These are phyloP conservation scores for Chunga burmeisteri DNA, from an alignment of 2,113 vertebrate genomes.

Conservation along the genomic window DNA sequence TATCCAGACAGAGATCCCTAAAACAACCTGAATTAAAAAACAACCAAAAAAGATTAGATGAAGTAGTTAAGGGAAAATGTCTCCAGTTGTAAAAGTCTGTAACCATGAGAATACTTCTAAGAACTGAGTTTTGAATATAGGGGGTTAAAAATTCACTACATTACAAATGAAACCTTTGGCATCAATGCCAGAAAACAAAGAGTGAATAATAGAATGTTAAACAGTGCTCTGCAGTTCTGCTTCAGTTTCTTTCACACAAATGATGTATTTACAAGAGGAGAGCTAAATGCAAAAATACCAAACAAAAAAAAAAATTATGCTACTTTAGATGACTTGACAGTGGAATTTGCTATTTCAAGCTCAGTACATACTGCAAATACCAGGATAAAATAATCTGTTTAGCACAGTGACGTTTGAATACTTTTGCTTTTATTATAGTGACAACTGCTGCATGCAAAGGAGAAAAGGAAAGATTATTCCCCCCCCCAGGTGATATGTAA, in stretches of 20 bases:
- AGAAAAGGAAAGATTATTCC: background rate
- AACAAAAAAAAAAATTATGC: background rate
- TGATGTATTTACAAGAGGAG: background rate
- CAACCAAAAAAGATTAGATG: too few species aligned
- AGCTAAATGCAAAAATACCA: background rate
- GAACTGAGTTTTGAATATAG: background rate
- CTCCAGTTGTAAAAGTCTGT: background rate
- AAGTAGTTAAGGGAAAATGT: background rate
- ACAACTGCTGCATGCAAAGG: background rate
- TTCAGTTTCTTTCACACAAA: background rate
- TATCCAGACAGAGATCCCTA: background rate
- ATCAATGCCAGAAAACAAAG: background rate
- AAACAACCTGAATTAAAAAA: background rate
- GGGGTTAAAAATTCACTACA: background rate
- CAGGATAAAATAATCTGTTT: background rate
- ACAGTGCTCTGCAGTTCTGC: background rate
- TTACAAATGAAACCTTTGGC: background rate
- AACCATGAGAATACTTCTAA: background rate
- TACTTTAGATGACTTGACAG: background rate
- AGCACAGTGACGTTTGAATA: background rate
- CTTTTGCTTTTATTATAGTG: background rate
- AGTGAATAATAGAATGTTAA: background rate
- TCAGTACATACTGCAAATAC: background rate
- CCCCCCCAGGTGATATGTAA: background rate
- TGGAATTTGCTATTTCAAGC: slow-evolving; percentile 16